Conservation (phyloP, 1,140 invertebrate genomes). For the Solenopsis invicta region DNA sequence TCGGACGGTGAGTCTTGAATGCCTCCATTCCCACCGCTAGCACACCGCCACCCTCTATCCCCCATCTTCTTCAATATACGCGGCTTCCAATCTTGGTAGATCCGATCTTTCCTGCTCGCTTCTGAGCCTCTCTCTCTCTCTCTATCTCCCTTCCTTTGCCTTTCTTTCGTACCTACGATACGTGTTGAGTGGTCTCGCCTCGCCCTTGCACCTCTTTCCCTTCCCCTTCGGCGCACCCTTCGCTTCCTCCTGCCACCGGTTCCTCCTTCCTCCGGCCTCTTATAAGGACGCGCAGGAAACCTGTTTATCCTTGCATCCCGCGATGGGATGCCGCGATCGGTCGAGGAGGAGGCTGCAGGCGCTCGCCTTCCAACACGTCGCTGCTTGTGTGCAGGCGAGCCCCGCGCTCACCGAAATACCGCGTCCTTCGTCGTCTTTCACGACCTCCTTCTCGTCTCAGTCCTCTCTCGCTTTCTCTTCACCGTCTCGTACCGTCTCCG, state of each 20-base stretch:
- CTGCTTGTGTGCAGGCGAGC: constrained; percentile 52
- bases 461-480: constrained; percentile 24
- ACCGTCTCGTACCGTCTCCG: constrained; percentile 21
- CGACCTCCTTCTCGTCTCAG: constrained; percentile 31
- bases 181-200: constrained; percentile 76
- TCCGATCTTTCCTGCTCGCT: constrained; percentile 38
- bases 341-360: constrained; percentile 46
- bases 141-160: constrained; percentile 5
- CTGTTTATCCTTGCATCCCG: constrained; percentile 79
- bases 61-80: constrained; percentile 44
- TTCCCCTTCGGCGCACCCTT: constrained; percentile 45
- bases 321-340: constrained; percentile 78
- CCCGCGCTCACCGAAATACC: constrained; percentile 68
- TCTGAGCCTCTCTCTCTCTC: constrained; percentile 9
- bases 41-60: constrained; percentile 25
- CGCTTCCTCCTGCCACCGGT: constrained; percentile 54
- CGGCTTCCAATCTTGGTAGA: constrained; percentile 56
- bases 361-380: constrained; percentile 67
- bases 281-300: constrained; percentile 78
- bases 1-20: constrained; percentile 31
- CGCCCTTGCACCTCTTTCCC: constrained; percentile 71
- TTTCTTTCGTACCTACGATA: constrained; percentile 46
- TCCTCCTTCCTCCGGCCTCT: constrained; percentile 60
- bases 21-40: constrained; percentile 28
- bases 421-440: constrained; percentile 52